A percentile compares a stretch with the other conserved stretches of the same genome.
Evolutionary conservation across 2,113 vertebrate genomes (phyloP).

Genomic region (Oreochromis niloticus): DNA sequence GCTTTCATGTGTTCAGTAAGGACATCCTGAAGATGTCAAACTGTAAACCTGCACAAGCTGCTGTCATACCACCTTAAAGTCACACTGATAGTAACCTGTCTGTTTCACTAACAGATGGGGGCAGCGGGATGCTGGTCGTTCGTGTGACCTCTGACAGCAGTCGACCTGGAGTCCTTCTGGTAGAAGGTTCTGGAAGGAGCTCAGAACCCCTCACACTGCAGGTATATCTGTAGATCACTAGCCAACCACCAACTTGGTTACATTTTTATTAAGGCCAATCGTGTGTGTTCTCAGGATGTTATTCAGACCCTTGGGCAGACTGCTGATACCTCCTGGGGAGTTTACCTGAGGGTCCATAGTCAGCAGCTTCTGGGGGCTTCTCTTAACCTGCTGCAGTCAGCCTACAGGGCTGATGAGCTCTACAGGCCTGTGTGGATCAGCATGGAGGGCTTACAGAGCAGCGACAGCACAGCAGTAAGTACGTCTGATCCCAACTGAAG

Average conservation of each 20-base stretch:
- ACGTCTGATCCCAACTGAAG: neutral
- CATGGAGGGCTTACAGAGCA: constrained; percentile 59
- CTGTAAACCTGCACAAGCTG: neutral
- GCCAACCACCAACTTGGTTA: neutral
- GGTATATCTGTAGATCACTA: constrained; percentile 2
- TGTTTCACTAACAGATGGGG: constrained; percentile 41
- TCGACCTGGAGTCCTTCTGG: constrained; percentile 27
- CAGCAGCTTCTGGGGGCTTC: constrained; percentile 57
- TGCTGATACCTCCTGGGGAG: constrained; percentile 54
- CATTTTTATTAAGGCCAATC: neutral
- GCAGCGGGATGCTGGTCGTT: constrained; percentile 75
- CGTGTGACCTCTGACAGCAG: constrained; percentile 22
- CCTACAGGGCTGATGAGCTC: constrained; percentile 55
- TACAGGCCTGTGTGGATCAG: constrained; percentile 74
- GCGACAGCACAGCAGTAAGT: constrained; percentile 38
- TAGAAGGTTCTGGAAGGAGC: constrained; percentile 11
- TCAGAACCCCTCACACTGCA: constrained; percentile 4
- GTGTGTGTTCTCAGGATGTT: constrained; percentile 21
- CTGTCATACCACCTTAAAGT: neutral
- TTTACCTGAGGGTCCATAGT: constrained; percentile 65
- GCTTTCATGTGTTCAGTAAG: neutral
- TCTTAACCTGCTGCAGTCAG: constrained; percentile 51
- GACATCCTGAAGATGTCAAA: neutral
- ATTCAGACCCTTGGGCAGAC: constrained; percentile 49
- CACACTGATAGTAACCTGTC: neutral